These are phyloP conservation scores for Thinocorus orbignyianus DNA, from an alignment of 2,113 vertebrate genomes.

Conservation along the genomic window DNA sequence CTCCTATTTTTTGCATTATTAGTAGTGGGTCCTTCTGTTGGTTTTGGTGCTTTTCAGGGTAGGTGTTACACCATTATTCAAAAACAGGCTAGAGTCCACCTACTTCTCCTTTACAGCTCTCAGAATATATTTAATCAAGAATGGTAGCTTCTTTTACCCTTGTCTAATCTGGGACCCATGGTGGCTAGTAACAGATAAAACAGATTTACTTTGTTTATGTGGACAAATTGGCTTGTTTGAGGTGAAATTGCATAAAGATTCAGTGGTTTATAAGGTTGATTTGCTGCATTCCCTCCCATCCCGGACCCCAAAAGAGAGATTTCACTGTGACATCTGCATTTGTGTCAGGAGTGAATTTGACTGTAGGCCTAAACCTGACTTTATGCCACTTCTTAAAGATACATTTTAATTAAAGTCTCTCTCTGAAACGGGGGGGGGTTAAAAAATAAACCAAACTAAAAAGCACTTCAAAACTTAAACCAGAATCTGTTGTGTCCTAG, in stretches of 20 bases:
- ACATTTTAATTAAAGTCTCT: neutral
- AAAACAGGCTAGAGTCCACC: neutral
- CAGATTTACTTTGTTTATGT: neutral
- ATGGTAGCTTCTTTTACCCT: neutral
- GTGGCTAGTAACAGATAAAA: neutral
- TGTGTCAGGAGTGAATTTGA: neutral
- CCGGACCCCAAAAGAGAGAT: neutral
- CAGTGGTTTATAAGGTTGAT: neutral
- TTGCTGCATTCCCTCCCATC: neutral
- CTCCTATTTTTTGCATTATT: neutral
- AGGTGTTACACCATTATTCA: fast-evolving
- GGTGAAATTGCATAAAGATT: neutral
- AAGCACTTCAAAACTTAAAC: neutral
- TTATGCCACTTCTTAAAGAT: neutral
- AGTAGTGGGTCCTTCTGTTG: neutral
- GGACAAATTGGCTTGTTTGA: neutral
- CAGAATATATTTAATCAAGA: neutral
- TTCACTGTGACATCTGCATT: neutral
- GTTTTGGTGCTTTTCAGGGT: neutral
- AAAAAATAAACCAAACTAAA: too few species aligned
- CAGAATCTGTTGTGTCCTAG: neutral
- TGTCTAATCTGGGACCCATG: neutral
- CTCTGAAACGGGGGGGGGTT: neutral
- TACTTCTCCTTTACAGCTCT: neutral
- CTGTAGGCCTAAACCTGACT: neutral